Conservation (phyloP, 2,797 vertebrate species). For the Huso huso region DNA sequence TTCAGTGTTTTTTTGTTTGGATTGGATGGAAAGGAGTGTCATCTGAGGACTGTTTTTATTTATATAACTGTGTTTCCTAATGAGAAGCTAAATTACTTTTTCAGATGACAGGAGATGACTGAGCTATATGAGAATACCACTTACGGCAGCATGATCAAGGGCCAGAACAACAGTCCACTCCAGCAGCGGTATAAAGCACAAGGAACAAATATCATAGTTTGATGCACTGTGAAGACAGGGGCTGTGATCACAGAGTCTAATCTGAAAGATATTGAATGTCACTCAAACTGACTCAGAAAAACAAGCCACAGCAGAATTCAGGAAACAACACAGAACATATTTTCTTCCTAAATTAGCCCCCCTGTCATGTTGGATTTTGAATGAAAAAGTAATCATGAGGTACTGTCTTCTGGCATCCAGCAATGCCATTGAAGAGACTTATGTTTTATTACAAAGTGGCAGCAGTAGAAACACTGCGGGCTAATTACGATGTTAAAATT, state of each 20-base stretch:
- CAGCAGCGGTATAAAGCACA: background rate
- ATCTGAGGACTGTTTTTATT: too few relatives aligned
- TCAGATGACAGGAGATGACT: too few relatives aligned
- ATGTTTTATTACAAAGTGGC: constrained; percentile 22
- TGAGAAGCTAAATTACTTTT: too few relatives aligned
- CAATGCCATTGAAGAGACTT: constrained; percentile 12
- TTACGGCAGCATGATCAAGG: background rate
- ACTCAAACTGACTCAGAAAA: background rate
- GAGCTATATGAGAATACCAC: too few relatives aligned
- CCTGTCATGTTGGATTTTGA: constrained; percentile 5
- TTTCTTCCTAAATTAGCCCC: background rate
- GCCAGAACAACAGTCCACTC: background rate
- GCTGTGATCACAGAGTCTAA: background rate
- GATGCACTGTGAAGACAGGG: background rate
- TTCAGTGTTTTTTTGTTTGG: too few relatives aligned
- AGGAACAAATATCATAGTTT: background rate
- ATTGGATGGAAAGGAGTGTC: too few relatives aligned
- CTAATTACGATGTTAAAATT: constrained; percentile 20
- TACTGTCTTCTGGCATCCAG: constrained; percentile 13
- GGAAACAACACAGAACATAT: too few relatives aligned
- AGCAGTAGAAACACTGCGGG: constrained; percentile 17
- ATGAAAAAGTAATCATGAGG: constrained; percentile 21
- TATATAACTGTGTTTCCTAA: too few relatives aligned
- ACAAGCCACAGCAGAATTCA: background rate
- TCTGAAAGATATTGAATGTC: background rate